Base-by-base conservation (phyloP, 2,113 vertebrate genomes). In the Dolichallabes microphthalmus region DNA sequence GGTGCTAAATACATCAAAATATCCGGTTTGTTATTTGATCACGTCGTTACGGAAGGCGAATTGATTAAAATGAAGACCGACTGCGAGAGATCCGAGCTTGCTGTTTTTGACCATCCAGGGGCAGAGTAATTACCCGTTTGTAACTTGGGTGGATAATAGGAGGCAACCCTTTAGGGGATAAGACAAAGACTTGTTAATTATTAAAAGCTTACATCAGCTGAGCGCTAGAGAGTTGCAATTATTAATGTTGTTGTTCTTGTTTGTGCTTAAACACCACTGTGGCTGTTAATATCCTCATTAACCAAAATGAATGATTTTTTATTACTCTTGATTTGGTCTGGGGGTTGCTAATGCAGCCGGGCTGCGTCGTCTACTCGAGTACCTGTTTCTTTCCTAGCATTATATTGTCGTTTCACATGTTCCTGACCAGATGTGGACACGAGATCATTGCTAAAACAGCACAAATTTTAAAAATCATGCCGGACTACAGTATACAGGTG, bases 161-260 rank as follows among this genome's bases (percentile, higher is more conserved):
- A 94, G 89, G 86, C 90, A 82, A 90, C 91, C 93, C 95, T 94
- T 93, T 60, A 83, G 93, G 95, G 94, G 90, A 92, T 91, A 91
- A 94, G 93, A 94, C 93, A 94, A 92, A 93, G 95, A 94, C 94
- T 93, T 94, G 94, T 95, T 95, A 94, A 95, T 95, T 95, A 95
- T 95, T 95, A 94, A 95, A 91, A 94, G 93, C 94, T 95, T 94
- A 93, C 94, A 94, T 95, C 94, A 94, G 94, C 93, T 92, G 90
- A 92, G 93, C 92, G 92, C 94, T 90, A 89, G 94, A 94, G 94
- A 94, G 92, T 93, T 92, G 93, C 94, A 94, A 94, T 94, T 94
- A 95, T 95, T 95, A 94, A 95, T 94, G 93, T 94, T 94, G 93
- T 94, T 94, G 93, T 94, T 94, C 93, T 93, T 94, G 93, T 93